Base-by-base conservation (phyloP, 2,797 vertebrate species). In the Chelidonichthys spinosus region DNA sequence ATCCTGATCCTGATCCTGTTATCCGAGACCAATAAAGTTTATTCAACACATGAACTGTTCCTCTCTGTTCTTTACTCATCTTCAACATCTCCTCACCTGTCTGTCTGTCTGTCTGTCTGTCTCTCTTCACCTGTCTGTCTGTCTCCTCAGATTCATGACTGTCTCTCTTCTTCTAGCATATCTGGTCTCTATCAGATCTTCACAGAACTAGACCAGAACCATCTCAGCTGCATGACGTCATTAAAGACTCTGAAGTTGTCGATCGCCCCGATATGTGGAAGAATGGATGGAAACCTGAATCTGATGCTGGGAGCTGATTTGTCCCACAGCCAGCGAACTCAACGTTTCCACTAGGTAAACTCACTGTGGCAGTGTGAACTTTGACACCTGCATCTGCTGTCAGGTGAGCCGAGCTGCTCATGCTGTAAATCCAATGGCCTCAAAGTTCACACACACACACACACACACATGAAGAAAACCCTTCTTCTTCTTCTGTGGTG, bases 371-470 rank as follows among this genome's bases (percentile, higher is more conserved):
- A 2, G 62, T 15, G n/a, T 58, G 67, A 67, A 58, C 68, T 67
- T 59, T 72, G 63, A 72, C 72, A 64, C 37, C 63, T 56, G 7
- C 11, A 49, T 65, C 78, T 56, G 63, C 68, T 13, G 85, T 91
- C 90, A 93, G 87, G 90, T 92, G 87, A 92, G 86, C 32, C 15
- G 40, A 78, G 49, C 74, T 74, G 47, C 61, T 85, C 85, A 85
- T 74, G 80, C 86, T 84, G 68, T 89, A 85, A 90, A 85, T 81
- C 79, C 46, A 73, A 75, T 78, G 76, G 83, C 55, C 83, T 87
- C 92, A 92, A 92, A 92, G 92, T 87, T 90, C 91, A 88, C 53
- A 69, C 67, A 72, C 55, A 58, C 55, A 58, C 42, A 42, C 40
- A 42, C 40, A 42, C 40, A 9, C 10, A 42, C 40, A 42, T 10